Evolutionary conservation across 2,797 vertebrate genomes (phyloP).

Genomic region (Macropus fuliginosus): DNA sequence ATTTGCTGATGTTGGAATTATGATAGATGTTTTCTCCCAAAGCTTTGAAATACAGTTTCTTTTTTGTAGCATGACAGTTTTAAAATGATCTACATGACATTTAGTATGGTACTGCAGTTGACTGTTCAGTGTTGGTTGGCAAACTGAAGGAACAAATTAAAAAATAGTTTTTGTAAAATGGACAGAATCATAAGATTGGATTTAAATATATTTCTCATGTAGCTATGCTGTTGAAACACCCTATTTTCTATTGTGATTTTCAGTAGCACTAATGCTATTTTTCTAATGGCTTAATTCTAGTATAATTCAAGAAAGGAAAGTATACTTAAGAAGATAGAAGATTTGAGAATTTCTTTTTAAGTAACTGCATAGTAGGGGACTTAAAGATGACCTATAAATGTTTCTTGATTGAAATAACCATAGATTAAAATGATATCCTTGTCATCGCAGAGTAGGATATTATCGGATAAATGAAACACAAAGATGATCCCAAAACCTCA

Average conservation of each 20-base stretch:
- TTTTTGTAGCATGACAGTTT: not conserved
- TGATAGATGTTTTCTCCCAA: constrained; percentile 33
- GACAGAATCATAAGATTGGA: constrained; percentile 48
- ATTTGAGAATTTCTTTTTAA: constrained; percentile 47
- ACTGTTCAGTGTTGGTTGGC: constrained; percentile 28
- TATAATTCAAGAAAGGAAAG: not conserved
- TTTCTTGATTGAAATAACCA: not conserved
- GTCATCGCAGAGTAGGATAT: not conserved
- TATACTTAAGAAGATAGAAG: constrained; percentile 43
- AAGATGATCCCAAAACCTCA: not conserved
- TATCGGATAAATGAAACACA: constrained; percentile 49
- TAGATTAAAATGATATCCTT: not conserved
- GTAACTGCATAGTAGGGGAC: not conserved
- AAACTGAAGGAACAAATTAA: constrained; percentile 37
- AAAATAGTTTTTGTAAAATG: constrained; percentile 55
- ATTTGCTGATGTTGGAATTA: constrained; percentile 42
- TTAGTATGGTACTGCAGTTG: constrained; percentile 30
- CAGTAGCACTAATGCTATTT: constrained; percentile 19
- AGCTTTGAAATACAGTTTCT: constrained; percentile 36
- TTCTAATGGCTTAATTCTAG: not conserved
- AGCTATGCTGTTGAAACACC: not conserved
- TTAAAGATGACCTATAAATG: not conserved
- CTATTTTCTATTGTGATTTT: not conserved
- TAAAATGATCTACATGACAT: not conserved
- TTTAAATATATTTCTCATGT: constrained; percentile 47